Conservation (phyloP, 2,113 vertebrate species). For the Cariama cristata region DNA sequence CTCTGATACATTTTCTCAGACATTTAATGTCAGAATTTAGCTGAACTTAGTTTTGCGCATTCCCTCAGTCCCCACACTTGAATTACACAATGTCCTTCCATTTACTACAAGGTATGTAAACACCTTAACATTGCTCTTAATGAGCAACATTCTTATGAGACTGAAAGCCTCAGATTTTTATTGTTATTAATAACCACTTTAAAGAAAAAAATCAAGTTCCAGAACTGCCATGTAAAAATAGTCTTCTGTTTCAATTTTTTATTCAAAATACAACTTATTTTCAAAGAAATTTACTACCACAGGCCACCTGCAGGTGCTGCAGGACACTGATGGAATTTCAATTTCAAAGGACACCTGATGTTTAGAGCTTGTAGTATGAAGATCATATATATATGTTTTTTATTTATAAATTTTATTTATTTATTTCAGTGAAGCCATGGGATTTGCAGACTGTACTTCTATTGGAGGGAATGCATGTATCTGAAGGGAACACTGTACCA, state of each 20-base stretch:
- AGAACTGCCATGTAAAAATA: not conserved
- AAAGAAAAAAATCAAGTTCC: not conserved
- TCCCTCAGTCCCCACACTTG: not conserved
- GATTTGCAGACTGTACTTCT: not conserved
- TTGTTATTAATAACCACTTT: not conserved
- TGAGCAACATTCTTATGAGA: not conserved
- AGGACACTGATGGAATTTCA: not conserved
- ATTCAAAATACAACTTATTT: not conserved
- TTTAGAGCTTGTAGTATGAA: not conserved
- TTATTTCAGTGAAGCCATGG: not conserved
- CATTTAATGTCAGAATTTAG: not conserved
- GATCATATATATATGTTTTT: not conserved
- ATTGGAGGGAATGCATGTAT: not conserved
- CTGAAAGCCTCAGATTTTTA: not conserved
- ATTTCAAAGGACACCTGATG: not conserved
- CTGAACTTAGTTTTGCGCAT: not conserved
- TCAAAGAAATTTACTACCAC: not conserved
- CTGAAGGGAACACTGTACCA: not conserved
- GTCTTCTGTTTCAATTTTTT: not conserved
- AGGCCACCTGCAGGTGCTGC: not conserved
- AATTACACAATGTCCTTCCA: not conserved
- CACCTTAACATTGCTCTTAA: not conserved
- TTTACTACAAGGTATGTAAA: not conserved
- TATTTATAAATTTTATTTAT: not conserved
- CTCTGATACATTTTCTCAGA: not conserved